Conservation (phyloP, 2,113 vertebrate genomes). For the Oxyruncus cristatus region DNA sequence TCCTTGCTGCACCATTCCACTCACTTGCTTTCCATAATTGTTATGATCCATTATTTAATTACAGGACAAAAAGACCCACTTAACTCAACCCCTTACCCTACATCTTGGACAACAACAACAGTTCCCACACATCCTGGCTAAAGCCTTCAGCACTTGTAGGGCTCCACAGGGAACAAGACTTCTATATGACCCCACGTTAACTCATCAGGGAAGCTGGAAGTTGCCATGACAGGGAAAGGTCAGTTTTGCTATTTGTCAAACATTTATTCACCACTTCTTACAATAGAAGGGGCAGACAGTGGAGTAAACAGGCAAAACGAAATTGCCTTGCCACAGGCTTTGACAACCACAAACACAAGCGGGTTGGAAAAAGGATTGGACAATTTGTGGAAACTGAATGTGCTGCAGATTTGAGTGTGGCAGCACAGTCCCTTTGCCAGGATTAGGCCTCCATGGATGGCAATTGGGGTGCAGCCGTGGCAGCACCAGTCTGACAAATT, state of each 20-base stretch:
- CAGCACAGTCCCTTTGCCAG: not conserved
- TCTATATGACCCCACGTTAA: not conserved
- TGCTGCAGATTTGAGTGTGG: not conserved
- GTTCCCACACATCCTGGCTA: not conserved
- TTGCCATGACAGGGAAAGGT: not conserved
- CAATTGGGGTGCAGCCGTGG: rapidly evolving
- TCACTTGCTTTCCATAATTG: not conserved
- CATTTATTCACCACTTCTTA: not conserved
- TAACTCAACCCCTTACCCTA: not conserved
- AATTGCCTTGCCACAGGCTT: not conserved
- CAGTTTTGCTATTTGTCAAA: not conserved
- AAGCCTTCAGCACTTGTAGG: not conserved
- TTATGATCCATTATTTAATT: not conserved
- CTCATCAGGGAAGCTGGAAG: not conserved
- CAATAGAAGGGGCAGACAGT: not conserved
- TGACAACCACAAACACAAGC: rapidly evolving
- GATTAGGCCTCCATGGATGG: rapidly evolving
- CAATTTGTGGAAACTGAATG: not conserved
- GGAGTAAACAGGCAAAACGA: not conserved
- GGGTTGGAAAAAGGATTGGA: not conserved
- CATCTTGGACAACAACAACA: not conserved
- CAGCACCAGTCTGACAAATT: not conserved
- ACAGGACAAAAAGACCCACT: not conserved
- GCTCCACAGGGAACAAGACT: not conserved
- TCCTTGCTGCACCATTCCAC: not conserved